A percentile compares a stretch with the other conserved stretches of the same genome.
These are phyloP conservation scores for Marmota flaviventris DNA, from an alignment of 2,113 vertebrate species.

Conservation along the genomic window DNA sequence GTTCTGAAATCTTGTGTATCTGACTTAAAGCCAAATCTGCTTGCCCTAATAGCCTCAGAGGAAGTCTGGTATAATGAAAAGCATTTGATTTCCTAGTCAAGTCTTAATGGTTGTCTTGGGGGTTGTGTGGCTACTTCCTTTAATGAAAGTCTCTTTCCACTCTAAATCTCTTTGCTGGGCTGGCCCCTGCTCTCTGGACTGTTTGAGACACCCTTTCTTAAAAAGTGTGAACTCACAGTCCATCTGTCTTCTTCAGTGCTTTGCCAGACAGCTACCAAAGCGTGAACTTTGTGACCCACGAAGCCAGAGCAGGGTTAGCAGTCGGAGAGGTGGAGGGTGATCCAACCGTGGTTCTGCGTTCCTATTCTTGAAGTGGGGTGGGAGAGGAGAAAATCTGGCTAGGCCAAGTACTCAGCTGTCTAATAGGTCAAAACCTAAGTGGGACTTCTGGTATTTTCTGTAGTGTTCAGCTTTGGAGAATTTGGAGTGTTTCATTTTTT, in stretches of 20 bases:
- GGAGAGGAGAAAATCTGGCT: accelerated
- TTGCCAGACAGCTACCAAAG: not conserved
- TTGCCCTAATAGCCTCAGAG: constrained; percentile 52
- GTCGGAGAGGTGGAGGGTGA: not conserved
- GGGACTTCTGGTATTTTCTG: not conserved
- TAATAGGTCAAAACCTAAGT: not conserved
- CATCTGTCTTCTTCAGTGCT: not conserved
- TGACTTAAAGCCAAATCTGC: constrained; percentile 49
- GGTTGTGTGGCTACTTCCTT: not conserved
- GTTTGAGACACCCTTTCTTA: not conserved
- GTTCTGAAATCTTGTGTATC: constrained; percentile 36
- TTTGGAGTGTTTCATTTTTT: not conserved
- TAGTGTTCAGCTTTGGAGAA: not conserved
- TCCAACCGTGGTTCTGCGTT: not conserved
- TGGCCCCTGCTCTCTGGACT: not conserved
- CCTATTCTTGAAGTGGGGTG: not conserved
- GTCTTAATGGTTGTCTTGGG: constrained; percentile 51
- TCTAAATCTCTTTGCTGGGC: constrained; percentile 46
- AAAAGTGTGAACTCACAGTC: not conserved
- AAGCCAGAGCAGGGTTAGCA: not conserved
- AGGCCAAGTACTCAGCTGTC: not conserved
- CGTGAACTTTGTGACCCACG: not conserved
- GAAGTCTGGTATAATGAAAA: constrained; percentile 67
- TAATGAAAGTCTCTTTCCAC: constrained; percentile 58
- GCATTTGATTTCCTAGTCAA: constrained; percentile 63